phyloP scores from a whole-genome alignment of 1,140 invertebrate species.

The Caerostris extrusa region DNA sequence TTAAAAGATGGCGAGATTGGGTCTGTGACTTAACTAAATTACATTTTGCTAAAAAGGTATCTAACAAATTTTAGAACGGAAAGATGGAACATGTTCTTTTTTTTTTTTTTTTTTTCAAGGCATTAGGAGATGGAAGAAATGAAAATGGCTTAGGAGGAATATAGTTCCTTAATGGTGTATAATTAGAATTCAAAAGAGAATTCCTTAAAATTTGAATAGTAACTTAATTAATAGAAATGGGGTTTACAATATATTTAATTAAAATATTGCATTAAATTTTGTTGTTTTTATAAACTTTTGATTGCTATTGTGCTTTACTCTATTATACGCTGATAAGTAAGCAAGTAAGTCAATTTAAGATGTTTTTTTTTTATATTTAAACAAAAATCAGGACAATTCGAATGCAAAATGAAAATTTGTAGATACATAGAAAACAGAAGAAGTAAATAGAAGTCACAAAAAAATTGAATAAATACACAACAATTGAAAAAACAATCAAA shows the following conservation, averaged over 20 bases:
- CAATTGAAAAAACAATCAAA: too few relatives aligned
- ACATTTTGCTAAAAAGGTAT: background rate
- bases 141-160: background rate
- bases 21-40: background rate
- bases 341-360: too few relatives aligned
- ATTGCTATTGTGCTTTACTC: too few relatives aligned
- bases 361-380: too few relatives aligned
- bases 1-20: constrained; percentile 29
- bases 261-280: too few relatives aligned
- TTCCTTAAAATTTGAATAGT: background rate
- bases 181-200: background rate
- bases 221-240: background rate
- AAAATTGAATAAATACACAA: too few relatives aligned
- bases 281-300: too few relatives aligned
- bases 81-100: background rate
- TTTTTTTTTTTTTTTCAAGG: background rate
- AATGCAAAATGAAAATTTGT: too few relatives aligned
- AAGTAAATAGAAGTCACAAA: too few relatives aligned
- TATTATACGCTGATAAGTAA: too few relatives aligned
- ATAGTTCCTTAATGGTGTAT: background rate
- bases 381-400: too few relatives aligned
- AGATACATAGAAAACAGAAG: too few relatives aligned
- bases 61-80: background rate
- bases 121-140: background rate
- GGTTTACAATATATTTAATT: background rate